phyloP scores from a whole-genome alignment of 2,888 invertebrate species.

The Oasisia sp. region DNA sequence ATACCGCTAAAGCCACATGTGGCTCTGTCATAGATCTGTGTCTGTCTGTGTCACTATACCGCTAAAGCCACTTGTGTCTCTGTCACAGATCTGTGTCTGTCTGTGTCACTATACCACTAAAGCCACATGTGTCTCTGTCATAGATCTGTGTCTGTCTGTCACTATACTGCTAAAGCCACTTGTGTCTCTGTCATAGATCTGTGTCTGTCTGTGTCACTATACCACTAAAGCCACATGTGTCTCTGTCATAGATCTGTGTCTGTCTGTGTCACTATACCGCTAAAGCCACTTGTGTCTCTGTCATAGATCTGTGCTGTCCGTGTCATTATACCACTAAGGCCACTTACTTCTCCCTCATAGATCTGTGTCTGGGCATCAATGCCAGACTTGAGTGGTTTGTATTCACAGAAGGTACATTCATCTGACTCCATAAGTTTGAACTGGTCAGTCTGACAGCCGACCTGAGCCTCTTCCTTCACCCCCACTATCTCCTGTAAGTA shows the following conservation, averaged over 20 bases:
- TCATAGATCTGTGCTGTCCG: too few relatives aligned
- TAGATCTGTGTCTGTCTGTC: too few relatives aligned
- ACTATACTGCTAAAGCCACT: conserved; percentile 51
- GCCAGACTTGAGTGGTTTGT: conserved; percentile 73
- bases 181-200: conserved; percentile 89
- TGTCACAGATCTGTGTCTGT: too few relatives aligned
- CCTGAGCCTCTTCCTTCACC: conserved; percentile 74
- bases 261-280: background rate
- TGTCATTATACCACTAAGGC: background rate
- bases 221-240: conserved; percentile 69
- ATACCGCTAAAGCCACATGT: conserved; percentile 65
- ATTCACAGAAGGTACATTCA: background rate
- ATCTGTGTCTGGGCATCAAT: conserved; percentile 87
- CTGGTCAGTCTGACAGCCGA: conserved; percentile 87
- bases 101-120: background rate
- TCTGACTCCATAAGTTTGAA: conserved; percentile 71
- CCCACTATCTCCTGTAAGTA: conserved; percentile 43
- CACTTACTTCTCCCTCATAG: conserved; percentile 82
- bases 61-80: conserved; percentile 74
- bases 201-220: conserved; percentile 71
- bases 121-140: conserved; percentile 74
- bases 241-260: conserved; percentile 66
- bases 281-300: conserved; percentile 74
- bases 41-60: background rate
- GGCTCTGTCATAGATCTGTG: conserved; percentile 70